Evolutionary conservation across 2,888 invertebrate genomes (phyloP).

Genomic region (Acholoe squamosa): DNA sequence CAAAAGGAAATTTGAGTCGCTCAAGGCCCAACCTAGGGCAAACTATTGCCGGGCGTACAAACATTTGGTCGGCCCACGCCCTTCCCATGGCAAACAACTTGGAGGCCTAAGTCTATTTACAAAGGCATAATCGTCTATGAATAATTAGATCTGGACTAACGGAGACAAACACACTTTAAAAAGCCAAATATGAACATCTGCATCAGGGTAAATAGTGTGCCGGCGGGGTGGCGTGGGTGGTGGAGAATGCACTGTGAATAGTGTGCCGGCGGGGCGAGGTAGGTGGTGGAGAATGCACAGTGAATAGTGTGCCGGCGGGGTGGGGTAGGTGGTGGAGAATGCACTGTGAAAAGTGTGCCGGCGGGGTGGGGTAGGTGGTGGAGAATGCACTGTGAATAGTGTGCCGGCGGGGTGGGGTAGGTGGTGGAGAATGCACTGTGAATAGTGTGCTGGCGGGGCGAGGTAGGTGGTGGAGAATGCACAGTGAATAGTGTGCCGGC

Average conservation of each 20-base stretch:
- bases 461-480: too few relatives aligned
- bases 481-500: too few relatives aligned
- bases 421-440: too few relatives aligned
- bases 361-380: not conserved
- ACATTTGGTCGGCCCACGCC: not conserved
- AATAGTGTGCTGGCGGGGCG: too few relatives aligned
- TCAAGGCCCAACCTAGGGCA: not conserved
- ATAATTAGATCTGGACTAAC: not conserved
- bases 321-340: not conserved
- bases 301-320: too few relatives aligned
- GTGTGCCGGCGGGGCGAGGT: too few relatives aligned
- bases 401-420: too few relatives aligned
- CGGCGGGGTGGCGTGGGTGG: too few relatives aligned
- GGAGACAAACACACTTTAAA: not conserved
- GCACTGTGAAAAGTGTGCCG: not conserved
- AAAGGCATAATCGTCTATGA: not conserved
- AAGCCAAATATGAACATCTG: not conserved
- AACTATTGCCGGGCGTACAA: not conserved
- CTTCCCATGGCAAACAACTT: not conserved
- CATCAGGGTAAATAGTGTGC: too few relatives aligned
- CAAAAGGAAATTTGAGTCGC: constrained; percentile 7
- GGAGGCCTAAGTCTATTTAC: not conserved
- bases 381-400: too few relatives aligned
- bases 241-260: too few relatives aligned
- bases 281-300: too few relatives aligned